Percentiles rank a stretch among this genome's conserved stretches.
These are phyloP conservation scores for Arnoldichthys spilopterus DNA, from an alignment of 2,797 vertebrate genomes.

Conservation along the genomic window DNA sequence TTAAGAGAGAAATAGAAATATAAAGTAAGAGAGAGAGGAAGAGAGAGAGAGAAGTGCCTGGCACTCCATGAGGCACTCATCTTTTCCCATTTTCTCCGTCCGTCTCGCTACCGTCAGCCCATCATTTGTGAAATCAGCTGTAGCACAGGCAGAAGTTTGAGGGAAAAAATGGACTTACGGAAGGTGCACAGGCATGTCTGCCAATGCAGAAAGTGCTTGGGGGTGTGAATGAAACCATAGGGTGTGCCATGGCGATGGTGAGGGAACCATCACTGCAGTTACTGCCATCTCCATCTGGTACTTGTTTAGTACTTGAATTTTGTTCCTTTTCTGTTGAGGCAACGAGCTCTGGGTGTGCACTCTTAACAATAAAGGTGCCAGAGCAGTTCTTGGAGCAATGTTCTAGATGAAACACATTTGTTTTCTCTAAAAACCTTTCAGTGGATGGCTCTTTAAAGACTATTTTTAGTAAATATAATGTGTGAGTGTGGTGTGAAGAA, in stretches of 20 bases:
- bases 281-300: slow-evolving; percentile 65
- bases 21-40: too few species aligned
- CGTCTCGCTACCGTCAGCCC: slow-evolving; percentile 67
- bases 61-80: slow-evolving; percentile 64
- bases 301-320: slow-evolving; percentile 1
- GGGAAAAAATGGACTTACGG: slow-evolving; percentile 79
- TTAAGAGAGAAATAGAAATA: slow-evolving; percentile 35
- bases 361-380: too few species aligned
- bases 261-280: slow-evolving; percentile 75
- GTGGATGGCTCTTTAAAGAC: too few species aligned
- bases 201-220: slow-evolving; percentile 30
- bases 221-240: slow-evolving; percentile 57
- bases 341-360: background rate
- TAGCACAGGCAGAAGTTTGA: slow-evolving; percentile 74
- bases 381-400: background rate
- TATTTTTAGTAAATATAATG: too few species aligned
- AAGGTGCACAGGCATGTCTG: slow-evolving; percentile 70
- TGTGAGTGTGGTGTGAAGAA: too few species aligned
- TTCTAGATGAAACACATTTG: background rate
- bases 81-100: slow-evolving; percentile 74
- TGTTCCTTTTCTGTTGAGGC: background rate
- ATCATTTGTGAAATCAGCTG: slow-evolving; percentile 82
- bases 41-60: slow-evolving; percentile 41
- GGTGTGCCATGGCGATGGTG: slow-evolving; percentile 62
- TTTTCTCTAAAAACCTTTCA: background rate